phyloP scores from a whole-genome alignment of 1,140 invertebrate species.

The Drosophila gunungcola region DNA sequence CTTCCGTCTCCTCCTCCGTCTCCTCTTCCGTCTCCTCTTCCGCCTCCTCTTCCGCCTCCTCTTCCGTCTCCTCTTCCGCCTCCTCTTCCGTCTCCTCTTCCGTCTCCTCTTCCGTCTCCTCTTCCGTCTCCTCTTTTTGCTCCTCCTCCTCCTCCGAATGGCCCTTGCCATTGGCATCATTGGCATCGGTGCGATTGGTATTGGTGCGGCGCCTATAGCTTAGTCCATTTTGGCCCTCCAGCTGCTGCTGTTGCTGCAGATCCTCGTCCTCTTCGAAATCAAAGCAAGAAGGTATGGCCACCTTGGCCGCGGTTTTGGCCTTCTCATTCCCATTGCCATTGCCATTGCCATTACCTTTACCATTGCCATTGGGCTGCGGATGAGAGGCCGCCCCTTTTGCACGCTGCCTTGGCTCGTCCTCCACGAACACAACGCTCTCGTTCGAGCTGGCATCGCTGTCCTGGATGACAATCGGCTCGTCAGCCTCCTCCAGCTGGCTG shows the following conservation, averaged over 20 bases:
- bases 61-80: too few species aligned
- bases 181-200: conserved; percentile 12
- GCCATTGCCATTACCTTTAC: not conserved
- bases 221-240: conserved; percentile 32
- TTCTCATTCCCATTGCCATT: conserved; percentile 4
- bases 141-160: not conserved
- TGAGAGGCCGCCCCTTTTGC: not conserved
- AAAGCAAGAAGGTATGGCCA: conserved; percentile 53
- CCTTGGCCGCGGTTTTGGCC: conserved; percentile 2
- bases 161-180: conserved; percentile 1
- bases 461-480: conserved; percentile 62
- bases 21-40: too few species aligned
- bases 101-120: too few species aligned
- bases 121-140: too few species aligned
- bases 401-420: conserved; percentile 36
- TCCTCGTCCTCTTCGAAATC: conserved; percentile 70
- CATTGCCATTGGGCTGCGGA: conserved; percentile 1
- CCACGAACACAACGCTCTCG: conserved; percentile 66
- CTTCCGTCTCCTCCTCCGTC: not conserved
- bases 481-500: not conserved
- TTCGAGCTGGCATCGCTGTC: conserved; percentile 71
- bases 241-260: conserved; percentile 21
- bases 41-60: too few species aligned
- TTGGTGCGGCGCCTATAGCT: conserved; percentile 38
- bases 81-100: too few species aligned